A percentile compares a stretch with the other conserved stretches of the same genome.
Conservation (phyloP, 2,888 invertebrate genomes). For the Drosophila infuscata region DNA sequence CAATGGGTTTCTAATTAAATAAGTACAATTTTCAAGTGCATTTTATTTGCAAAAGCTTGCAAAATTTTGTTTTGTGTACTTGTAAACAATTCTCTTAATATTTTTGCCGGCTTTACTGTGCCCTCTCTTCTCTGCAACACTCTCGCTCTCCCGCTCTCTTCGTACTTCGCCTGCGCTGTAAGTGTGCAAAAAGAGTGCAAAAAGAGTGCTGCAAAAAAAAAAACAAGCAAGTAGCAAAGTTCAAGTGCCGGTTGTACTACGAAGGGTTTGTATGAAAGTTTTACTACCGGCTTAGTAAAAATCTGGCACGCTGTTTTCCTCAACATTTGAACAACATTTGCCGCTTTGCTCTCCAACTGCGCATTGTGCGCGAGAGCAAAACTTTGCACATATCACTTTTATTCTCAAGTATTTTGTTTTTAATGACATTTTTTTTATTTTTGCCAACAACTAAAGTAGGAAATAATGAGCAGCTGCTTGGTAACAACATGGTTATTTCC, state of each 20-base stretch:
- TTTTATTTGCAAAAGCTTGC: constrained; percentile 20
- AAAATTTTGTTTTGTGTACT: constrained; percentile 8
- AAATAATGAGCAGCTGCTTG: constrained; percentile 56
- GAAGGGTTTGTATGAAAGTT: constrained; percentile 9
- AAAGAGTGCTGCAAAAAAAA: constrained; percentile 15
- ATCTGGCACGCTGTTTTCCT: constrained; percentile 24
- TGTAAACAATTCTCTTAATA: constrained; percentile 19
- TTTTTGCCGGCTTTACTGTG: constrained; percentile 57
- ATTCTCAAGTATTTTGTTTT: neutral
- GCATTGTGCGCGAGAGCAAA: constrained; percentile 11
- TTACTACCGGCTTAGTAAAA: constrained; percentile 41
- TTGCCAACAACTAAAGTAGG: constrained; percentile 48
- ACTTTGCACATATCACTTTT: constrained; percentile 25
- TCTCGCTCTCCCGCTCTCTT: constrained; percentile 25
- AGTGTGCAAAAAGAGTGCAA: constrained; percentile 38
- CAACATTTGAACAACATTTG: constrained; percentile 74
- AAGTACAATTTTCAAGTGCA: neutral
- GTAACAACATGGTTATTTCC: constrained; percentile 11
- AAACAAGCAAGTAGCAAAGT: constrained; percentile 30
- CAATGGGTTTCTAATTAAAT: neutral
- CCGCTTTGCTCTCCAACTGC: constrained; percentile 28
- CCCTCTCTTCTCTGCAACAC: constrained; percentile 28
- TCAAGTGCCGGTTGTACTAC: constrained; percentile 70
- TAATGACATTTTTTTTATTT: constrained; percentile 20
- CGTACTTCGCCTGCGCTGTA: constrained; percentile 65